phyloP scores from a whole-genome alignment of 2,888 invertebrate genomes.

The Drosophila ezoana region DNA sequence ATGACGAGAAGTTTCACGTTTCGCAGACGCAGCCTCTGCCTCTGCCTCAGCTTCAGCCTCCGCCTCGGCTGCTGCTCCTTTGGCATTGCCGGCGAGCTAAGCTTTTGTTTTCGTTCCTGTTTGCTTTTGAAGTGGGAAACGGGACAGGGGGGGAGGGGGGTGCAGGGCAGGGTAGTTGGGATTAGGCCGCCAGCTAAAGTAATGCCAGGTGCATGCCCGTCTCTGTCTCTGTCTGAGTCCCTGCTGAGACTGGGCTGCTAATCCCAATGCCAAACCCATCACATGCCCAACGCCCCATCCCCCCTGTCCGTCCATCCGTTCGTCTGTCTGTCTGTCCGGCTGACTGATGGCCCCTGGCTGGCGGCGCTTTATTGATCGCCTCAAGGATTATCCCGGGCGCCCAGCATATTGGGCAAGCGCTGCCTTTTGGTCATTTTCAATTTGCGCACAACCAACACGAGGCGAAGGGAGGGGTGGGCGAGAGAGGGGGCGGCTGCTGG shows the following conservation, averaged over 20 bases:
- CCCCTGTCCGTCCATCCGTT: slow-evolving; percentile 12
- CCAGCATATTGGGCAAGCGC: slow-evolving; percentile 69
- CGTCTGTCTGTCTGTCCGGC: slow-evolving; percentile 21
- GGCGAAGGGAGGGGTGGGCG: background rate
- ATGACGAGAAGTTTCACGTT: slow-evolving; percentile 82
- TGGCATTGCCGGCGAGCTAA: slow-evolving; percentile 51
- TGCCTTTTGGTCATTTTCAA: slow-evolving; percentile 70
- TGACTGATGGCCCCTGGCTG: slow-evolving; percentile 32
- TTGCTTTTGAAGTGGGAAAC: slow-evolving; percentile 63
- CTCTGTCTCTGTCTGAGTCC: slow-evolving; percentile 33
- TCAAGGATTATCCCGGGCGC: slow-evolving; percentile 71
- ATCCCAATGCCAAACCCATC: slow-evolving; percentile 75
- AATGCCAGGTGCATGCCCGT: slow-evolving; percentile 63
- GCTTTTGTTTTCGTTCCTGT: slow-evolving; percentile 80
- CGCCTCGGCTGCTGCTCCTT: slow-evolving; percentile 10
- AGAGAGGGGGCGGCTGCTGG: background rate
- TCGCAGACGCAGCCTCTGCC: slow-evolving; percentile 52
- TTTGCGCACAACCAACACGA: slow-evolving; percentile 48
- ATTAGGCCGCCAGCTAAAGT: slow-evolving; percentile 75
- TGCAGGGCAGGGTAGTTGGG: slow-evolving; percentile 55
- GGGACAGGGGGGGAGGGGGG: background rate
- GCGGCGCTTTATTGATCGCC: slow-evolving; percentile 74
- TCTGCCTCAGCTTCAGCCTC: slow-evolving; percentile 2
- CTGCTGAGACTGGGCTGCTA: slow-evolving; percentile 62
- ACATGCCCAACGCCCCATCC: slow-evolving; percentile 58